phyloP scores from a whole-genome alignment of 2,888 invertebrate species.

The Drosophila prostipennis region DNA sequence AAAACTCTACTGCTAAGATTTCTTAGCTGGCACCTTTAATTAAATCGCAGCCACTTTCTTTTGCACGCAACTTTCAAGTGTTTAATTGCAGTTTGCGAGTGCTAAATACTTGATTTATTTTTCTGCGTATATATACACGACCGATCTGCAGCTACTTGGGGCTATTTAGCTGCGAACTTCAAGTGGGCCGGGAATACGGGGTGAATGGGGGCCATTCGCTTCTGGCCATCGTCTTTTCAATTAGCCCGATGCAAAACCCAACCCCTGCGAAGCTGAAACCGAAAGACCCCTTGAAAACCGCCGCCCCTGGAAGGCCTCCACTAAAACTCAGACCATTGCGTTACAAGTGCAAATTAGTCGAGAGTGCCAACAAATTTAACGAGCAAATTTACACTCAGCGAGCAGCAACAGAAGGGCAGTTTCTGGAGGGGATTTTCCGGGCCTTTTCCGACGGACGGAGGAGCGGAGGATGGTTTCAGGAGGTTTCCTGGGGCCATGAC shows the following conservation, averaged over 20 bases:
- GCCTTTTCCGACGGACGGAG: background rate
- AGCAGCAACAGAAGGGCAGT: conserved; percentile 37
- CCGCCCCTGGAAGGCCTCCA: conserved; percentile 12
- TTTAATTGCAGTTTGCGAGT: conserved; percentile 28
- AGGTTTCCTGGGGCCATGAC: conserved; percentile 10
- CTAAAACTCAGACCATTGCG: conserved; percentile 56
- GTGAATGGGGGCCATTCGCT: background rate
- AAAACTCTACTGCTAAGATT: background rate
- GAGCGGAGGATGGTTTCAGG: background rate
- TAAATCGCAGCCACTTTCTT: background rate
- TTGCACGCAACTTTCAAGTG: conserved; percentile 8
- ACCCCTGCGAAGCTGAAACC: background rate
- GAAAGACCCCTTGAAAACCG: conserved; percentile 2
- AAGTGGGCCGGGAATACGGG: conserved; percentile 11
- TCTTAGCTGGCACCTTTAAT: background rate
- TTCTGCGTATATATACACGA: conserved; percentile 15
- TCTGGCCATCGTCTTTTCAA: conserved; percentile 68
- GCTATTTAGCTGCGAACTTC: conserved; percentile 30
- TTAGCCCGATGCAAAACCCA: conserved; percentile 50
- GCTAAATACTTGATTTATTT: conserved; percentile 38
- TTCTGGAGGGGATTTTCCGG: background rate
- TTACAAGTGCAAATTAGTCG: conserved; percentile 78
- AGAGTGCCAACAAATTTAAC: conserved; percentile 81
- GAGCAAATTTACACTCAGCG: conserved; percentile 77
- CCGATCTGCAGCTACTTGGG: conserved; percentile 29